Evolutionary conservation across 2,888 invertebrate species (phyloP), one percentile per base, ranked within the genome.

Genomic region (Metellina segmentata): DNA sequence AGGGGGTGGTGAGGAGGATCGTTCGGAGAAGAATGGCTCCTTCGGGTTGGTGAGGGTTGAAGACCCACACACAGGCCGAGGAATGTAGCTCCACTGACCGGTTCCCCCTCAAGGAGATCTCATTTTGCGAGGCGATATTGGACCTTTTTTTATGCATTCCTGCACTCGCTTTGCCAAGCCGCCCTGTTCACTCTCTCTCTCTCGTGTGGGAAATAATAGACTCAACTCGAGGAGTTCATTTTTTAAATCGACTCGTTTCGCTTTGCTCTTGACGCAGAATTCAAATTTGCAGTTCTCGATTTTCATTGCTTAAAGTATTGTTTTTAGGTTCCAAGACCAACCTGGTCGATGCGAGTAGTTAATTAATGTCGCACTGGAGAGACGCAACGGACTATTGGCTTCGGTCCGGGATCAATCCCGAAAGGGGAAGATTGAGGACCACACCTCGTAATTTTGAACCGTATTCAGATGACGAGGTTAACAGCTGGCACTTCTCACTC

Each of bases 1-100:
- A 61, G 71, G 71, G 81, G 81, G 81, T 70, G 71, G 34, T 49
- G 81, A 81, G 72, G 8, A 61, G 53, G 85, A 85, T 85, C 85
- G 77, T 69, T 85, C 77, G 81, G 48, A n/a, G 49, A n/a, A 48
- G 70, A 70, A 19, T 7, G 34, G 34, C 34, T 34, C 34, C 34
- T 34, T 2, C 34, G n/a, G 79, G 52, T 8, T 72, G 19, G 71
- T 71, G 79, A 83, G 89, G 89, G 89, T 90, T 90, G 89, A 90
- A 83, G 88, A 81, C 81, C 88, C 79, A 88, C 74, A 19, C 49
- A 20, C 0, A 8, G 51, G 69, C 77, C 19, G 53, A 19, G 85
- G 89, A 90, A 90, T 90, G 89, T 77, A 75, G 89, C 77, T 83
- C 89, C 78, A 72, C 82, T 89, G 83, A 83, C 89, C 89, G 89